A percentile compares a stretch with the other conserved stretches of the same genome.
Conservation (phyloP, 2,797 vertebrate genomes). For the Anisognathus igniventris region DNA sequence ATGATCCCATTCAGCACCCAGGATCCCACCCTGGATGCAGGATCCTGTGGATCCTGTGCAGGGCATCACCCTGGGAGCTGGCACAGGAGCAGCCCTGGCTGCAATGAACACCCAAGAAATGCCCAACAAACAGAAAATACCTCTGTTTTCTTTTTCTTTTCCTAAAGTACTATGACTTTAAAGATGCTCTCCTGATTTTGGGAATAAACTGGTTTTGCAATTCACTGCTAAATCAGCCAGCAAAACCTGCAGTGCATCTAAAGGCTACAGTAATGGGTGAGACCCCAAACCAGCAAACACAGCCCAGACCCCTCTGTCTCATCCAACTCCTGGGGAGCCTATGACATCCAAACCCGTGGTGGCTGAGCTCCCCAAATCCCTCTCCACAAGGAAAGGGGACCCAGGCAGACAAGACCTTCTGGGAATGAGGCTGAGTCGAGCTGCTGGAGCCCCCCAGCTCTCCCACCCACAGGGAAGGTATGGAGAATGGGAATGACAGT, state of each 20-base stretch:
- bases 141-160: neutral
- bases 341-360: accelerated
- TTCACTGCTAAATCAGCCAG: neutral
- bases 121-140: neutral
- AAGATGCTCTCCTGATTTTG: neutral
- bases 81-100: neutral
- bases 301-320: neutral
- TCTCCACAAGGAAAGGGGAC: neutral
- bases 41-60: neutral
- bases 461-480: neutral
- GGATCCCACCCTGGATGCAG: neutral
- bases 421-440: accelerated
- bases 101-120: neutral
- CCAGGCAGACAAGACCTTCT: neutral
- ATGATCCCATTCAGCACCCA: neutral
- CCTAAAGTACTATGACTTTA: neutral
- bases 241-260: neutral
- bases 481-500: neutral
- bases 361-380: neutral
- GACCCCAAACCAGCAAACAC: neutral
- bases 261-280: accelerated
- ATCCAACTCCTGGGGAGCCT: neutral
- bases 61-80: accelerated
- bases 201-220: neutral
- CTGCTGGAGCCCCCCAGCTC: neutral